A percentile compares a stretch with the other conserved stretches of the same genome.
These are phyloP conservation scores for Ladona fulva DNA, from an alignment of 1,140 invertebrate genomes.

Conservation along the genomic window DNA sequence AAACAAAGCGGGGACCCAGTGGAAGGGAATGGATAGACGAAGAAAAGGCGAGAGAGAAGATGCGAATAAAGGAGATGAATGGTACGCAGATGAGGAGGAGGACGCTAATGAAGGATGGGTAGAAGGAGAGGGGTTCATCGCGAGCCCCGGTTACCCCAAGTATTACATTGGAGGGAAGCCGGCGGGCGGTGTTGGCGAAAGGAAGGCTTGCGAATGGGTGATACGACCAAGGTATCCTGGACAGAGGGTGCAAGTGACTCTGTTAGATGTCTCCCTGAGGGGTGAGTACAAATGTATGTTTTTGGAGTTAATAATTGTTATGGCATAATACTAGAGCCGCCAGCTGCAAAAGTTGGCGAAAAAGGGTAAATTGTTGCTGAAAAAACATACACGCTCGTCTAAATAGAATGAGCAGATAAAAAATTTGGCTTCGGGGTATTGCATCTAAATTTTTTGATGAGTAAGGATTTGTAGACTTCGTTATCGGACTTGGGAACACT, in stretches of 20 bases:
- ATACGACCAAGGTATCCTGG: constrained; percentile 37
- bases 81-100: constrained; percentile 23
- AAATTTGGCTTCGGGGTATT: too few relatives aligned
- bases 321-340: too few relatives aligned
- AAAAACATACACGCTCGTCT: too few relatives aligned
- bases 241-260: constrained; percentile 42
- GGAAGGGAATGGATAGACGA: not conserved
- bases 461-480: too few relatives aligned
- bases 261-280: constrained; percentile 49
- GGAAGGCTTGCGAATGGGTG: constrained; percentile 41
- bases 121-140: constrained; percentile 41
- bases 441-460: too few relatives aligned
- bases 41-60: not conserved
- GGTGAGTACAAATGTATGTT: constrained; percentile 37
- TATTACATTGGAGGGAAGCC: constrained; percentile 39
- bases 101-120: not conserved
- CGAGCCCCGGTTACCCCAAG: constrained; percentile 51
- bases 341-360: too few relatives aligned
- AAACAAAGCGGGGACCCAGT: not conserved
- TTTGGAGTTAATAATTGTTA: too few relatives aligned
- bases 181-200: constrained; percentile 33
- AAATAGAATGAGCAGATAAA: too few relatives aligned
- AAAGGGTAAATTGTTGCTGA: too few relatives aligned
- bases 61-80: not conserved
- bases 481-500: too few relatives aligned